A percentile compares a stretch with the other conserved stretches of the same genome.
These are phyloP conservation scores for Eucriotettix oculatus DNA, from an alignment of 2,888 invertebrate species.

Conservation along the genomic window DNA sequence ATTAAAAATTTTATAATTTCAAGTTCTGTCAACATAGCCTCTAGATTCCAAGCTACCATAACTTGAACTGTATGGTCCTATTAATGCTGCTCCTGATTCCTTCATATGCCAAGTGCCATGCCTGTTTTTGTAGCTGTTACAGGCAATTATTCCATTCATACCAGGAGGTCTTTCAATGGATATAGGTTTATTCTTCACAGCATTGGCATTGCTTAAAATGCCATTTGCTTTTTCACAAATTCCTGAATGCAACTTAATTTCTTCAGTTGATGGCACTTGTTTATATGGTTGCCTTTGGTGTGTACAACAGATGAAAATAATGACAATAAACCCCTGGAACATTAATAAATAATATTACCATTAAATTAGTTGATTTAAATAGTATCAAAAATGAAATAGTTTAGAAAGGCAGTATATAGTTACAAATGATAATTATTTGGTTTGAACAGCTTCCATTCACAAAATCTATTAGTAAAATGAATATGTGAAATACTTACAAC, in stretches of 20 bases:
- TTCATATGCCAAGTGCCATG: constrained; percentile 28
- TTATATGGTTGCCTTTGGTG: constrained; percentile 23
- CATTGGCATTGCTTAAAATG: neutral
- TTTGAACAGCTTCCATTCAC: no score
- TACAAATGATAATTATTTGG: no score
- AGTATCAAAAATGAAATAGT: no score
- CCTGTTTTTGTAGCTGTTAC: constrained; percentile 58
- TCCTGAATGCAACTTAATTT: neutral
- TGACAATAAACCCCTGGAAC: constrained; percentile 24
- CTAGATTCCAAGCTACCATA: constrained; percentile 31
- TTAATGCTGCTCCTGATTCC: constrained; percentile 15
- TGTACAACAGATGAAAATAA: constrained; percentile 23
- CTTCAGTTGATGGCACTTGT: neutral
- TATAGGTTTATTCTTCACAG: constrained; percentile 21
- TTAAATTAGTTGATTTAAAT: no score
- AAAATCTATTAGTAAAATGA: no score
- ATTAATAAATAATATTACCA: no score
- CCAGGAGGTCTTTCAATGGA: constrained; percentile 53
- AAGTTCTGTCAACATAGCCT: constrained; percentile 19
- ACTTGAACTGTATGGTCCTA: constrained; percentile 35
- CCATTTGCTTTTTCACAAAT: neutral
- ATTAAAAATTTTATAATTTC: neutral
- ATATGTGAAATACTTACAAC: constrained; percentile 33
- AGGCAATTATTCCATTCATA: constrained; percentile 58
- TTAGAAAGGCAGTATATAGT: no score